A percentile compares a stretch with the other conserved stretches of the same genome.
These are phyloP conservation scores for Drosophila sucinea DNA, from an alignment of 1,140 invertebrate genomes.

Conservation along the genomic window DNA sequence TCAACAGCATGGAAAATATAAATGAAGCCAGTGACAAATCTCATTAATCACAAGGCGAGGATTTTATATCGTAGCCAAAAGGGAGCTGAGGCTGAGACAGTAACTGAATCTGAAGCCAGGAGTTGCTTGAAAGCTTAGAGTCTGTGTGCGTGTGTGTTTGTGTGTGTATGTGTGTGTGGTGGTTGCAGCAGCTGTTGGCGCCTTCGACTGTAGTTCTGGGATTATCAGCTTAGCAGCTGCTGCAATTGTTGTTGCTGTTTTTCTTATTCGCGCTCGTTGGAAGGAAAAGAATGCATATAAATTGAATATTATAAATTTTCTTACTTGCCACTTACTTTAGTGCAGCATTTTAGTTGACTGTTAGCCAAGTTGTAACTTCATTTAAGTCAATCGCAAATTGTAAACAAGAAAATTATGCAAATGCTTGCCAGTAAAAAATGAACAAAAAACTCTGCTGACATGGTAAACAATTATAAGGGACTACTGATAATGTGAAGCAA, in stretches of 20 bases:
- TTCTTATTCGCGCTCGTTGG: slow-evolving; percentile 38
- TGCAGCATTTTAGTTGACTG: slow-evolving; percentile 57
- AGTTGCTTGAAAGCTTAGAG: slow-evolving; percentile 4
- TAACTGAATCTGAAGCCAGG: slow-evolving; percentile 28
- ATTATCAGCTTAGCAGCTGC: slow-evolving; percentile 74
- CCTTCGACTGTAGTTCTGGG: slow-evolving; percentile 49
- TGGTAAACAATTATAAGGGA: slow-evolving; percentile 1
- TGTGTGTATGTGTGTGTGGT: slow-evolving; percentile 35
- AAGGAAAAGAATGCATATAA: slow-evolving; percentile 73
- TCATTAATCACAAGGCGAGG: slow-evolving; percentile 70
- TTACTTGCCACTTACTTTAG: slow-evolving; percentile 61
- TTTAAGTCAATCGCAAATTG: slow-evolving; percentile 81
- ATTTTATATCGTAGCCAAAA: slow-evolving; percentile 45
- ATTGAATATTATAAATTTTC: slow-evolving; percentile 82
- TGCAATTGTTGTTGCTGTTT: slow-evolving; percentile 55
- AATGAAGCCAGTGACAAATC: slow-evolving; percentile 80
- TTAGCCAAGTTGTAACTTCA: slow-evolving; percentile 79
- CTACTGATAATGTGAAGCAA: not conserved
- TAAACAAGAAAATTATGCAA: slow-evolving; percentile 82
- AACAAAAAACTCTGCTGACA: slow-evolving; percentile 34
- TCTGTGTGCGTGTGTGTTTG: slow-evolving; percentile 2
- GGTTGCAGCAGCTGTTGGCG: slow-evolving; percentile 45
- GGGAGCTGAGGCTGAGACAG: slow-evolving; percentile 16
- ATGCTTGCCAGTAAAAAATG: slow-evolving; percentile 49
- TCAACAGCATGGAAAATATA: slow-evolving; percentile 78